Conservation (phyloP, 1,140 invertebrate species). For the Diachasma alloeum region DNA sequence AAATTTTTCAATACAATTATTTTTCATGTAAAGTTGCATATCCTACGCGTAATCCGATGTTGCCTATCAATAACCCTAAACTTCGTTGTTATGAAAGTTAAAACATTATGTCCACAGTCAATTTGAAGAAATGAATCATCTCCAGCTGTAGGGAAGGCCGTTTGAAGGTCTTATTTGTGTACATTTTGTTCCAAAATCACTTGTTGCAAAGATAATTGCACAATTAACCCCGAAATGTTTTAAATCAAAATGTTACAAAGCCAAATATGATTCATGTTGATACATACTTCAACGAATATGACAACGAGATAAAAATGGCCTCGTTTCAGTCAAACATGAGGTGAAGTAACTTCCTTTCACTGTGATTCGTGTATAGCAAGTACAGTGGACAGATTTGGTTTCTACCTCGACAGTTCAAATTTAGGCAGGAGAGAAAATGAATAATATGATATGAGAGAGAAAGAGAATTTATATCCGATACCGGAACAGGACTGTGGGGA, state of each 20-base stretch:
- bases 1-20: too few relatives aligned
- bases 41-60: too few relatives aligned
- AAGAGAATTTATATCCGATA: too few relatives aligned
- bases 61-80: too few relatives aligned
- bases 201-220: neutral
- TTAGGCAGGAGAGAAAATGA: neutral
- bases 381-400: neutral
- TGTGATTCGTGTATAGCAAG: constrained; percentile 20
- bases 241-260: neutral
- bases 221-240: neutral
- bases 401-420: neutral
- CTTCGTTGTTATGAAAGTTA: too few relatives aligned
- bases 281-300: neutral
- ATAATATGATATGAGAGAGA: too few relatives aligned
- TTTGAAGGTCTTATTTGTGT: neutral
- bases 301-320: constrained; percentile 50
- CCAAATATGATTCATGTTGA: neutral
- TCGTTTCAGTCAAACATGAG: constrained; percentile 53
- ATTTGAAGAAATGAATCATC: neutral
- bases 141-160: neutral
- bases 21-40: too few relatives aligned
- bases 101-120: too few relatives aligned
- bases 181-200: too few relatives aligned
- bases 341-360: constrained; percentile 56
- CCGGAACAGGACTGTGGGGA: too few relatives aligned